Percentiles rank a stretch among this genome's conserved stretches.
Evolutionary conservation across 2,797 vertebrate species (phyloP).

Genomic region (Megaceryle alcyon): DNA sequence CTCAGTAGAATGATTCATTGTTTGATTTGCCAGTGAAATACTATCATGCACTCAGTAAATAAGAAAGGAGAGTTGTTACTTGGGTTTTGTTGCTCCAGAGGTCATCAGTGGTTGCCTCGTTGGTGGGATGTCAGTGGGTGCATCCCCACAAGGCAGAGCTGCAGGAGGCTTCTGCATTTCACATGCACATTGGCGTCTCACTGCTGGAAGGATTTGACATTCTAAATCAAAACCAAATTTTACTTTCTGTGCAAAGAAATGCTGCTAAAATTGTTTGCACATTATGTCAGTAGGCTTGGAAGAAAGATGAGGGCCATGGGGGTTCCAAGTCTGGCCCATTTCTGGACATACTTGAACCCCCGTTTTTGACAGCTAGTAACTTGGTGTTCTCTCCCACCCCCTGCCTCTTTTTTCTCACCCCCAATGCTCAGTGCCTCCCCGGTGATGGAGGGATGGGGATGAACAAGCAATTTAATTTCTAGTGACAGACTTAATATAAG

Average conservation of each 20-base stretch:
- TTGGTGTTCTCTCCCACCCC: too few relatives aligned
- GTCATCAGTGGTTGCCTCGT: background rate
- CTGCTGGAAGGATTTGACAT: background rate
- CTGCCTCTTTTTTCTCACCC: too few relatives aligned
- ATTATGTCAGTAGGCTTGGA: background rate
- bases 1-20: background rate
- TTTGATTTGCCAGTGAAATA: background rate
- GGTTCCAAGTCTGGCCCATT: background rate
- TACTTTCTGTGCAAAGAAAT: background rate
- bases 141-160: background rate
- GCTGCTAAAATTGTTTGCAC: background rate
- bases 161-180: background rate
- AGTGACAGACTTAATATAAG: background rate
- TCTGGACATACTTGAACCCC: background rate
- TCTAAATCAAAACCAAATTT: background rate
- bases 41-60: accelerated
- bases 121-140: background rate
- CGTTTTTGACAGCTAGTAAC: background rate
- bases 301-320: background rate
- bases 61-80: background rate
- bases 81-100: background rate
- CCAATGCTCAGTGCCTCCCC: accelerated
- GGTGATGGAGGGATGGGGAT: background rate
- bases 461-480: background rate
- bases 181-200: background rate